These are phyloP conservation scores for Hypomesus transpacificus DNA, from an alignment of 2,113 vertebrate genomes.

Conservation along the genomic window DNA sequence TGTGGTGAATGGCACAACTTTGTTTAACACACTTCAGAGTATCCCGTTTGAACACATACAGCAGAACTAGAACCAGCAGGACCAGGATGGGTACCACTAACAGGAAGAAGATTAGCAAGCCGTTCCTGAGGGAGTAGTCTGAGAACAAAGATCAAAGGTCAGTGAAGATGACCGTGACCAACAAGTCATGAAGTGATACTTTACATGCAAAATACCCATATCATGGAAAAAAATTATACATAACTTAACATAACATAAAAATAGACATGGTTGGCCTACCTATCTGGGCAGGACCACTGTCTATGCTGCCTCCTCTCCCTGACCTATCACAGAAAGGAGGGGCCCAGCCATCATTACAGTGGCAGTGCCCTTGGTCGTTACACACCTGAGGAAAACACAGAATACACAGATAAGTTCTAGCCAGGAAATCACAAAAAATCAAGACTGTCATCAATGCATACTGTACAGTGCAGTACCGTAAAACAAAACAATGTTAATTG, in stretches of 20 bases:
- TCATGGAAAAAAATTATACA: background rate
- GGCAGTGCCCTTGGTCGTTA: conserved; percentile 75
- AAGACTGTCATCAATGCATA: background rate
- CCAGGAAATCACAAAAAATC: background rate
- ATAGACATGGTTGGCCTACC: conserved; percentile 54
- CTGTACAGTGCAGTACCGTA: no score
- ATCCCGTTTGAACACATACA: conserved; percentile 66
- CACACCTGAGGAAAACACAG: conserved; percentile 66
- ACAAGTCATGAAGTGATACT: background rate
- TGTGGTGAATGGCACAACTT: background rate
- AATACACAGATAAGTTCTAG: background rate
- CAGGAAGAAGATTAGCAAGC: conserved; percentile 85
- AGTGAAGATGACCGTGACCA: background rate
- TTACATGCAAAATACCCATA: background rate
- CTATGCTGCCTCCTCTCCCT: conserved; percentile 79
- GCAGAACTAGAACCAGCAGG: conserved; percentile 56
- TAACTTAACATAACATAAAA: background rate
- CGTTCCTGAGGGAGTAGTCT: conserved; percentile 84
- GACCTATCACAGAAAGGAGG: conserved; percentile 66
- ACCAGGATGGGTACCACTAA: conserved; percentile 74
- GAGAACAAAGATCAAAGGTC: background rate
- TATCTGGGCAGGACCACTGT: conserved; percentile 77
- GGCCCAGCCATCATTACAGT: conserved; percentile 74
- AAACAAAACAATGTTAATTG: no score
- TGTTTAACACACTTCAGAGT: conserved; percentile 51